Evolutionary conservation across 2,797 vertebrate genomes (phyloP), one percentile per base, ranked within the genome.

Genomic region (Loris lydekkerianus): DNA sequence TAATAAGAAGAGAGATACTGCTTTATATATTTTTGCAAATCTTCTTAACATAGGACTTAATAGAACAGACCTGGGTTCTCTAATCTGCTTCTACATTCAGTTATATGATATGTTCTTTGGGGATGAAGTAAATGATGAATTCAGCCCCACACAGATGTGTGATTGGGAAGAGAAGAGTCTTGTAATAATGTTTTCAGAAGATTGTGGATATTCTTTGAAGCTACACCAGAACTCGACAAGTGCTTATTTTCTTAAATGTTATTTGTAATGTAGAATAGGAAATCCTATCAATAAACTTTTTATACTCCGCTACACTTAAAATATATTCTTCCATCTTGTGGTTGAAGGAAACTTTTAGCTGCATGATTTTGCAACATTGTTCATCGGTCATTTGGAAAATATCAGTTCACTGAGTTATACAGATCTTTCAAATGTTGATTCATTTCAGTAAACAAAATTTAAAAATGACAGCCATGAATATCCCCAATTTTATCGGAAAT

Each of bases 161-260:
- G 61, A 90, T 80, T 91, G 49, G 88, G 87, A 90, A 85, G 49
- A 40, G 46, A 94, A 67, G 77, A 65, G 23, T 34, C 46, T 31
- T 73, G 34, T 67, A 90, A 90, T 67, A 75, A 85, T 80, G 25
- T 86, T 82, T 91, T 87, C 73, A 89, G 75, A 75, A 86, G 72
- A 81, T 25, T 92, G 63, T 31, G 40, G 27, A 75, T 93, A 89
- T 53, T 90, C 53, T 90, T 92, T 87, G 65, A 93, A 87, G 81
- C 43, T 43, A 83, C 5, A 37, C 69, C 29, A 81, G 63, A 93
- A 72, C 31, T 87, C 94, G 93, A 92, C 86, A 95, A 92, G 86
- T 29, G 58, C 63, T 93, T 95, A 78, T 95, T 96, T 93, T 95
- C 93, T 67, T 88, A 92, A 94, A 95, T 58, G 69, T 82, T 91